phyloP scores from a whole-genome alignment of 2,888 invertebrate species.

The Sphaerophoria rueppellii region DNA sequence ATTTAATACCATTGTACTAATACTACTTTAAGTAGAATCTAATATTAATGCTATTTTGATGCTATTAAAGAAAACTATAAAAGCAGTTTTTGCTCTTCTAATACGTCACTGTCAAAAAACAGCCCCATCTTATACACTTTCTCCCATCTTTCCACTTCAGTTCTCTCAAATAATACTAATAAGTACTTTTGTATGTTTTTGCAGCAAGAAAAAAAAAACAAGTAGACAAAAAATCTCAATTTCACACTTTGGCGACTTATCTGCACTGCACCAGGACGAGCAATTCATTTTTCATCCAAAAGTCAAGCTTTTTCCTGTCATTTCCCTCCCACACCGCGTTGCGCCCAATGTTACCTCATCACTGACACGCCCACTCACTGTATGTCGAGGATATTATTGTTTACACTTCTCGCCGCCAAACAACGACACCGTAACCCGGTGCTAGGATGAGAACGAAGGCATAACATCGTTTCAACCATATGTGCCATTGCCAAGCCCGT shows the following conservation, averaged over 20 bases:
- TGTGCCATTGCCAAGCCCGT: conserved; percentile 32
- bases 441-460: neutral
- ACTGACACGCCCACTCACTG: conserved; percentile 50
- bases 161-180: conserved; percentile 29
- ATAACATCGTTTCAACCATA: conserved; percentile 61
- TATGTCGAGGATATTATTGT: conserved; percentile 48
- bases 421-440: neutral
- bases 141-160: conserved; percentile 45
- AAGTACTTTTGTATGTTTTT: neutral
- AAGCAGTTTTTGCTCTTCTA: conserved; percentile 52
- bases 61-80: neutral
- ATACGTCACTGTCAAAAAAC: conserved; percentile 59
- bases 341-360: neutral
- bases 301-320: conserved; percentile 61
- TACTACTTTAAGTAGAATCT: neutral
- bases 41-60: neutral
- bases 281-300: conserved; percentile 71
- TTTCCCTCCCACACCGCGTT: neutral
- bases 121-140: conserved; percentile 7
- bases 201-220: conserved; percentile 28
- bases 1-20: no score
- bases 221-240: conserved; percentile 63
- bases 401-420: conserved; percentile 25
- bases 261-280: conserved; percentile 62
- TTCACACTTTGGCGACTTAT: conserved; percentile 73